Conservation (phyloP, 1,140 invertebrate species). For the Cephus cinctus region DNA sequence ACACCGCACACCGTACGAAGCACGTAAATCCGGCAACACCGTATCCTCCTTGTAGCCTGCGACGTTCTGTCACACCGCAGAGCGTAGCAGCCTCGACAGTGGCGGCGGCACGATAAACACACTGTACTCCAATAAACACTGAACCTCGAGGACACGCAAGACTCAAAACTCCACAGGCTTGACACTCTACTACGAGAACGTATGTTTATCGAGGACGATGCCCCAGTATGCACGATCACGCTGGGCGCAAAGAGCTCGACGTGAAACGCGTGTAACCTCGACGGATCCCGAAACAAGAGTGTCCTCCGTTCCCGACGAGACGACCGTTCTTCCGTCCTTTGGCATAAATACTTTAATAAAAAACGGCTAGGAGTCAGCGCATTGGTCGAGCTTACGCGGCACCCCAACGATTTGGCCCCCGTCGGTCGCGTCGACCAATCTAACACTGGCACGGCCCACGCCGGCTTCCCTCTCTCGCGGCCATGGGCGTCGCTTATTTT, state of each 20-base stretch:
- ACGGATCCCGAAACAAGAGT: slow-evolving; percentile 48
- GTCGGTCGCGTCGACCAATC: slow-evolving; percentile 19
- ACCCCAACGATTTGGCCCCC: slow-evolving; percentile 47
- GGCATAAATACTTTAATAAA: slow-evolving; percentile 40
- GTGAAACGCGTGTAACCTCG: slow-evolving; percentile 37
- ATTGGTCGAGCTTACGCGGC: slow-evolving; percentile 32
- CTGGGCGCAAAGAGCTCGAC: background rate
- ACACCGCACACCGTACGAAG: slow-evolving; percentile 12
- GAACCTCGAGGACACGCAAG: slow-evolving; percentile 14
- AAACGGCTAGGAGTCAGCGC: slow-evolving; percentile 43
- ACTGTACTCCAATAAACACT: slow-evolving; percentile 5
- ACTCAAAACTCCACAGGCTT: no score
- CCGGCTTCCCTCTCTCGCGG: slow-evolving; percentile 10
- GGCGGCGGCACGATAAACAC: background rate
- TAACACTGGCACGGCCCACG: slow-evolving; percentile 35
- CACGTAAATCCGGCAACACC: slow-evolving; percentile 27
- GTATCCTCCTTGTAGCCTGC: slow-evolving; percentile 34
- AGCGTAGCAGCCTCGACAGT: slow-evolving; percentile 9
- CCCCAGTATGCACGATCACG: slow-evolving; percentile 5
- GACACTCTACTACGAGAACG: no score
- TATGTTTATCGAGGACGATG: no score
- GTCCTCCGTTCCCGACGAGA: slow-evolving; percentile 35
- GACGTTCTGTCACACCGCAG: slow-evolving; percentile 37
- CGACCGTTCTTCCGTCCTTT: slow-evolving; percentile 33
- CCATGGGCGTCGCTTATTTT: slow-evolving; percentile 6